Percentiles rank a stretch among this genome's conserved stretches.
These are phyloP conservation scores for Balaenoptera acutorostrata DNA, from an alignment of 2,113 vertebrate species.

Conservation along the genomic window DNA sequence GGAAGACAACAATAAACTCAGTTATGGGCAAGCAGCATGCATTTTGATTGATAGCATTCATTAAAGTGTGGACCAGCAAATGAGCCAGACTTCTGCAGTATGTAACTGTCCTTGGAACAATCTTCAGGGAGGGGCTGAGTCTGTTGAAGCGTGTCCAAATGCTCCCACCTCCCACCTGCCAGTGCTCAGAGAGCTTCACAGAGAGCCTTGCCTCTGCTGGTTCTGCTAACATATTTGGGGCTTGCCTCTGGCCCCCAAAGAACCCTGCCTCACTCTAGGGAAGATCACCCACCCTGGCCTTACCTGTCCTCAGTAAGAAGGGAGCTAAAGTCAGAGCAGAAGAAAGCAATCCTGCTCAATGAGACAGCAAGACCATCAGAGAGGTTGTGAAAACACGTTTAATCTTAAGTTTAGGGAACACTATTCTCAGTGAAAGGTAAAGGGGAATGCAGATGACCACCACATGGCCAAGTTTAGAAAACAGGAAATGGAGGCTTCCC, in stretches of 20 bases:
- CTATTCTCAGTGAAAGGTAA: neutral
- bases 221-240: neutral
- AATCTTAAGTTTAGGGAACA: neutral
- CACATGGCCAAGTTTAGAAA: neutral
- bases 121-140: constrained; percentile 28
- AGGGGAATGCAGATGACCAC: neutral
- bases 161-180: neutral
- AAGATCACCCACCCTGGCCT: neutral
- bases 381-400: neutral
- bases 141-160: neutral
- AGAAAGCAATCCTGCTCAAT: neutral
- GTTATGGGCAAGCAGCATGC: constrained; percentile 29
- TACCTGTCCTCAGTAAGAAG: neutral
- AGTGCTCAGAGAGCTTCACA: neutral
- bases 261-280: neutral
- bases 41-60: constrained; percentile 58
- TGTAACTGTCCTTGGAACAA: constrained; percentile 50
- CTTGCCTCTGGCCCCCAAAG: neutral
- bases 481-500: neutral
- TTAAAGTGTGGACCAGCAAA: constrained; percentile 48
- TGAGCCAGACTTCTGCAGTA: constrained; percentile 18
- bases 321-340: neutral
- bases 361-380: neutral
- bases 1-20: constrained; percentile 54
- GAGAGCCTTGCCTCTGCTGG: neutral